These are phyloP conservation scores for Cavia porcellus DNA, from an alignment of 2,113 vertebrate genomes.

Conservation along the genomic window DNA sequence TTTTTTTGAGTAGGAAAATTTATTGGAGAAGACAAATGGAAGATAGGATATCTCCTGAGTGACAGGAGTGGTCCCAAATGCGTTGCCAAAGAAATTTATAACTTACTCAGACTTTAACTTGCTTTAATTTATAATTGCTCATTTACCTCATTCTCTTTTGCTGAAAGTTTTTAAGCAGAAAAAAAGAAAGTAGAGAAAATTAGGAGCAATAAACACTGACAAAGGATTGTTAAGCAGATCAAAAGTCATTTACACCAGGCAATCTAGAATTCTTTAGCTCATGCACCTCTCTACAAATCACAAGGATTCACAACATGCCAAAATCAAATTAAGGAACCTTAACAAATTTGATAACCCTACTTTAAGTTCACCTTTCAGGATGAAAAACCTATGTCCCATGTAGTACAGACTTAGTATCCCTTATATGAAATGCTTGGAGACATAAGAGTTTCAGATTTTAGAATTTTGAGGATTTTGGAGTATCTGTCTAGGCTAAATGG, in stretches of 20 bases:
- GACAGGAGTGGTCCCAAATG: too few species aligned
- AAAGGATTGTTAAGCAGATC: not conserved
- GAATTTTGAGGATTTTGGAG: not conserved
- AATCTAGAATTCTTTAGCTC: conserved; percentile 35
- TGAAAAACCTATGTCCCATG: not conserved
- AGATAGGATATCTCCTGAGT: too few species aligned
- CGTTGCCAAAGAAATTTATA: conserved; percentile 15
- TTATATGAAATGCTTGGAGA: not conserved
- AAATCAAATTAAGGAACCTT: conserved; percentile 29
- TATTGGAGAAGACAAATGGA: too few species aligned
- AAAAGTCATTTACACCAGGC: not conserved
- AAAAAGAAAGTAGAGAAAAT: not conserved
- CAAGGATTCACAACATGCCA: not conserved
- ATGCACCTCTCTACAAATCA: not conserved
- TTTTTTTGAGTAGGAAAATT: too few species aligned
- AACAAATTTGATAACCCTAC: conserved; percentile 15
- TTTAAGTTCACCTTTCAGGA: conserved; percentile 42
- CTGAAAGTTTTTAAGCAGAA: not conserved
- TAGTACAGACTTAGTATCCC: not conserved
- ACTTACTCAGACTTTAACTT: not conserved
- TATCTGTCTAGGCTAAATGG: not conserved
- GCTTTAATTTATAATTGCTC: not conserved
- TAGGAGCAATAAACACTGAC: not conserved
- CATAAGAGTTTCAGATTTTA: not conserved
- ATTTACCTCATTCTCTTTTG: not conserved